Conservation (phyloP, 1,140 invertebrate species). For the Steinernema feltiae region DNA sequence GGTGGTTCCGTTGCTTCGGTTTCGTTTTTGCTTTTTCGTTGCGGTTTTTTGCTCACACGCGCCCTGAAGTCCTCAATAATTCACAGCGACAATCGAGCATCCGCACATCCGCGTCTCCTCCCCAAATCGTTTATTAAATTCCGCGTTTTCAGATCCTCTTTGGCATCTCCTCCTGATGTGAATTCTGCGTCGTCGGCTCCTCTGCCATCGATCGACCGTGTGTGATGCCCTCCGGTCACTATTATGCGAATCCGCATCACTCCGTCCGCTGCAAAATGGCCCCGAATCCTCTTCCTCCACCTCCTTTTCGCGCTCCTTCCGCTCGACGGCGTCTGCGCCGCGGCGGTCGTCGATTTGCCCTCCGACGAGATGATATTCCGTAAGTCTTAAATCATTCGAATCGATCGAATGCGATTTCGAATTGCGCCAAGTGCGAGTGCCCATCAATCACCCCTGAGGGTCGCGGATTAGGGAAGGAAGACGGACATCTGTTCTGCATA, state of each 20-base stretch:
- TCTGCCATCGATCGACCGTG: not conserved
- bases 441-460: not conserved
- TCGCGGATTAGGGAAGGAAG: not conserved
- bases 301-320: not conserved
- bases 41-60: too few relatives aligned
- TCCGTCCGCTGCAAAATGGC: not conserved
- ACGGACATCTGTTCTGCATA: not conserved
- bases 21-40: too few relatives aligned
- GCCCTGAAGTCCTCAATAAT: too few relatives aligned
- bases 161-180: slow-evolving; percentile 10
- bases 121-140: not conserved
- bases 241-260: not conserved
- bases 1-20: too few relatives aligned
- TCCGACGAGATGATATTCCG: slow-evolving; percentile 7
- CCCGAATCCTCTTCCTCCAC: not conserved
- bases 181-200: not conserved
- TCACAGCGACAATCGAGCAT: too few relatives aligned
- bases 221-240: slow-evolving; percentile 10
- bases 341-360: not conserved
- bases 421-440: not conserved
- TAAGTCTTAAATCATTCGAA: not conserved
- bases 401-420: not conserved
- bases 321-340: not conserved
- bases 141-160: not conserved
- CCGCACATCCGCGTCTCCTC: not conserved